phyloP scores from a whole-genome alignment of 2,113 vertebrate species.

The Thalassarche chlororhynchos region DNA sequence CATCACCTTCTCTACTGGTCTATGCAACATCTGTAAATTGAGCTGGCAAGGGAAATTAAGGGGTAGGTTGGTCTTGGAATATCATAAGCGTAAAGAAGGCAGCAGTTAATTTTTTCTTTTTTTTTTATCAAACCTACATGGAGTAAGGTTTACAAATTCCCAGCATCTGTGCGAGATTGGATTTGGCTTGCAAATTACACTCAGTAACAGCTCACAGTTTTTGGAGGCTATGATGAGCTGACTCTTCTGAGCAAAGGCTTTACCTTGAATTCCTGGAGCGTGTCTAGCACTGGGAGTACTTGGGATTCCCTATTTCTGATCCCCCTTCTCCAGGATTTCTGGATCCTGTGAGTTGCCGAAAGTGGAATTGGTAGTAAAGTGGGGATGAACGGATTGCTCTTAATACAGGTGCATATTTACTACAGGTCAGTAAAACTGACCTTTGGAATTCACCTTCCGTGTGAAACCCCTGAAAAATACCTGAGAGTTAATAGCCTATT shows the following conservation, averaged over 20 bases:
- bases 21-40: background rate
- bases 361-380: background rate
- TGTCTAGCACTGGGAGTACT: fast-evolving
- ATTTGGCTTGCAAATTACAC: background rate
- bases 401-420: fast-evolving
- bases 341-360: background rate
- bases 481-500: background rate
- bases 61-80: background rate
- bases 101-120: background rate
- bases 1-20: background rate
- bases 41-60: background rate
- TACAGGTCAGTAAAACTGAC: background rate
- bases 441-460: background rate
- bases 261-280: background rate
- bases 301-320: background rate
- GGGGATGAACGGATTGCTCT: background rate
- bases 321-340: background rate
- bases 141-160: background rate
- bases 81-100: background rate
- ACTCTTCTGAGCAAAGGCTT: background rate
- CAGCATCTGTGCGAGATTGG: background rate
- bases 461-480: background rate
- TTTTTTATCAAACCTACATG: background rate
- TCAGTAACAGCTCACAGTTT: background rate
- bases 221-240: background rate